Evolutionary conservation across 2,797 vertebrate genomes (phyloP), one percentile per base, ranked within the genome.

Genomic region (Menidia menidia): DNA sequence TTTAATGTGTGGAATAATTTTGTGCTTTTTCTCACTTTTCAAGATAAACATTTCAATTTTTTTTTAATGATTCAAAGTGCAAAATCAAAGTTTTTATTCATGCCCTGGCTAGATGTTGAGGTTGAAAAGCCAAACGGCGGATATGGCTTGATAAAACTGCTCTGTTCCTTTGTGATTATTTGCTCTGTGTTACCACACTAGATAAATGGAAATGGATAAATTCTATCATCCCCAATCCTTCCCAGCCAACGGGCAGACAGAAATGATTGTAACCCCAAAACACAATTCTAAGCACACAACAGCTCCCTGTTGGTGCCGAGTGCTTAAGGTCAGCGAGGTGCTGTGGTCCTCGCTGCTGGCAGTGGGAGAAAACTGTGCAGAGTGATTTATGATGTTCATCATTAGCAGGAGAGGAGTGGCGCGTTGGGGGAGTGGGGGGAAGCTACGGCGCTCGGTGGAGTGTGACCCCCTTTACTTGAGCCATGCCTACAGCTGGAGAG

Each of bases 311-410:
- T 68, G 44, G 61, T 47, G 31, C 18, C 25, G 33, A 65, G 52
- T 54, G 45, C 14, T 11, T 32, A 11, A 61, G 71, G 71, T 78
- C 74, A 79, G 50, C 6, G 44, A 73, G 55, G 56, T 73, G 58
- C 68, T 60, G 62, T 68, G 69, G 62, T 62, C 55, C 64, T 82
- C 64, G 58, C 39, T 63, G 68, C 75, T 68, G 73, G 66, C 74
- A 62, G 69, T 19, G 5, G 60, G 63, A 64, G 64, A 63, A 84
- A 91, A 82, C 64, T 68, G 44, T 80, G 68, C 44, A 55, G 75
- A 68, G 79, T 89, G 86, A 90, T 89, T 87, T 87, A 87, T 79
- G 80, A 81, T 69, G 65, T 80, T 87, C 83, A 88, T 90, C 84
- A 87, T 84, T 84, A 86, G 71, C 60, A 64, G 72, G 64, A 85